Conservation (phyloP, 2,113 vertebrate species). For the Columba livia region DNA sequence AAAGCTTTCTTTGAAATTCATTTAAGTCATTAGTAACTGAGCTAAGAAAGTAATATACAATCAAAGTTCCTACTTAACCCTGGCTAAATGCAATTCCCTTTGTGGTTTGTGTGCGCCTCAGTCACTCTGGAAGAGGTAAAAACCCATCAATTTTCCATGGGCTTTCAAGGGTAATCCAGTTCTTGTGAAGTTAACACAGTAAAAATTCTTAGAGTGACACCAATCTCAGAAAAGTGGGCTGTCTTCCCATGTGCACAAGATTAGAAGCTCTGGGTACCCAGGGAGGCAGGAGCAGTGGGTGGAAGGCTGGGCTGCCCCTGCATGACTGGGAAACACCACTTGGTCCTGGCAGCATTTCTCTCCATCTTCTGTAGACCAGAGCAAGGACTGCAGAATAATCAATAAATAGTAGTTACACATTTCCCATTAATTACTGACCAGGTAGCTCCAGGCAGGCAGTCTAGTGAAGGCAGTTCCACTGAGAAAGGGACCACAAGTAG, state of each 20-base stretch:
- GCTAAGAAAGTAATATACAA: not conserved
- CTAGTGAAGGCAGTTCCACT: not conserved
- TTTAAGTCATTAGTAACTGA: not conserved
- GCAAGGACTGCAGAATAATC: not conserved
- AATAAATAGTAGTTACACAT: not conserved
- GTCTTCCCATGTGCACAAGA: accelerated
- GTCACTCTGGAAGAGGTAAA: not conserved
- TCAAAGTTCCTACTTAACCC: not conserved
- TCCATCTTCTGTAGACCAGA: not conserved
- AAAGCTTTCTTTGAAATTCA: not conserved
- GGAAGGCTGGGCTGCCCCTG: not conserved
- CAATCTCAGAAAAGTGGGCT: not conserved
- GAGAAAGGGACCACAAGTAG: not conserved
- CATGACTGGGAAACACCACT: accelerated
- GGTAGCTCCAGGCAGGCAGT: not conserved
- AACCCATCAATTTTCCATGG: not conserved
- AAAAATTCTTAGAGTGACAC: not conserved
- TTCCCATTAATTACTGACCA: not conserved
- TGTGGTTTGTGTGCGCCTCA: not conserved
- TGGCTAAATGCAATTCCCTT: not conserved
- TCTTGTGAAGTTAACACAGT: not conserved
- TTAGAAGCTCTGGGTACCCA: not conserved
- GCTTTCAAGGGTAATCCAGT: not conserved
- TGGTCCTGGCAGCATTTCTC: not conserved
- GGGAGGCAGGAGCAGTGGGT: not conserved